These are phyloP conservation scores for Vidua chalybeata DNA, from an alignment of 2,113 vertebrate species.

Conservation along the genomic window DNA sequence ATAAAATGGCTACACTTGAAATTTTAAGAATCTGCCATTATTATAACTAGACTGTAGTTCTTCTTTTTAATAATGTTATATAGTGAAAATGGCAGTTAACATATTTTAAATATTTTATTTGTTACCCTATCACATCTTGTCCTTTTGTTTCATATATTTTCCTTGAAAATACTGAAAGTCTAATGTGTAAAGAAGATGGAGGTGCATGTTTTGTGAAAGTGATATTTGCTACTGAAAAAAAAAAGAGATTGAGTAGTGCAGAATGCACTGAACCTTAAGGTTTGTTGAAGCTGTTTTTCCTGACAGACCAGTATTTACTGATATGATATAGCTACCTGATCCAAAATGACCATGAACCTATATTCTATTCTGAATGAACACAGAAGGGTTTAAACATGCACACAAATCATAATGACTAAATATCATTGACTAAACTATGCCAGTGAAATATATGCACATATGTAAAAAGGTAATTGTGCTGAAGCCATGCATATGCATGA, in stretches of 20 bases:
- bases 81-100: background rate
- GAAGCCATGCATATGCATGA: constrained; percentile 58
- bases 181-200: background rate
- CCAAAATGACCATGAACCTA: background rate
- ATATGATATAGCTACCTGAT: background rate
- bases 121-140: background rate
- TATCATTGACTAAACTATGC: constrained; percentile 19
- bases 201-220: background rate
- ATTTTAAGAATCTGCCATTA: background rate
- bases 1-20: background rate
- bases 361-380: background rate
- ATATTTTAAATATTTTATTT: background rate
- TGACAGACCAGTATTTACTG: background rate
- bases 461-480: constrained; percentile 35
- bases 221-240: background rate
- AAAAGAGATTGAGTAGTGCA: background rate
- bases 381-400: constrained; percentile 11
- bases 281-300: background rate
- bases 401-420: constrained; percentile 36
- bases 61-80: background rate
- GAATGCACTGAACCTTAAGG: background rate
- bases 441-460: constrained; percentile 59
- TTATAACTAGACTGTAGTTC: background rate
- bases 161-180: background rate
- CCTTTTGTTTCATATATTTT: background rate